Percentiles rank a stretch among this genome's conserved stretches.
phyloP scores from a whole-genome alignment of 2,888 invertebrate genomes.

The Sericinus montela region DNA sequence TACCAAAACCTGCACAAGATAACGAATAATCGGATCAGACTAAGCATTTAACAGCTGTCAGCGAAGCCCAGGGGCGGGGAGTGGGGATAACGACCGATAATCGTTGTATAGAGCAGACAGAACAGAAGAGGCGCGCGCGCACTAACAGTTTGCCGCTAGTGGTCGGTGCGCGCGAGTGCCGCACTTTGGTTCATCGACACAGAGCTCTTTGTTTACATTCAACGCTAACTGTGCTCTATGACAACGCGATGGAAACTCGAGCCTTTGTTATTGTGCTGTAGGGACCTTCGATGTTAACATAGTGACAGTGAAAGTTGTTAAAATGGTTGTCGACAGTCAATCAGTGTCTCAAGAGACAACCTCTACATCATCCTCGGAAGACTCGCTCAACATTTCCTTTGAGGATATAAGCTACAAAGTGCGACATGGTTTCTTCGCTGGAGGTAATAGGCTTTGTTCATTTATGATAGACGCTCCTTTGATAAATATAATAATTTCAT shows the following conservation, averaged over 20 bases:
- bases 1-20: slow-evolving; percentile 20
- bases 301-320: slow-evolving; percentile 41
- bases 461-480: slow-evolving; percentile 5
- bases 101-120: slow-evolving; percentile 15
- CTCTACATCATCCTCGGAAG: slow-evolving; percentile 59
- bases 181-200: slow-evolving; percentile 22
- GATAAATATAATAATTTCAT: slow-evolving; percentile 16
- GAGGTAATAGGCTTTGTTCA: slow-evolving; percentile 56
- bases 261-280: slow-evolving; percentile 35
- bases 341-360: slow-evolving; percentile 61
- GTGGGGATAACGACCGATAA: slow-evolving; percentile 67
- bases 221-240: slow-evolving; percentile 45
- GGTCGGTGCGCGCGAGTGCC: slow-evolving; percentile 36
- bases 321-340: slow-evolving; percentile 56
- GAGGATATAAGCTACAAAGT: slow-evolving; percentile 83
- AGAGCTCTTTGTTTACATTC: slow-evolving; percentile 57
- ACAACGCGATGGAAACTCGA: slow-evolving; percentile 46
- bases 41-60: slow-evolving; percentile 33
- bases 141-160: slow-evolving; percentile 29
- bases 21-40: slow-evolving; percentile 31
- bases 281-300: slow-evolving; percentile 23
- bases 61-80: slow-evolving; percentile 32
- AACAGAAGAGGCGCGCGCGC: slow-evolving; percentile 24
- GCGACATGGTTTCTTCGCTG: slow-evolving; percentile 75
- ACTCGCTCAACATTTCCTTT: slow-evolving; percentile 82